Conservation (phyloP, 2,797 vertebrate species). For the Muscicapa striata region DNA sequence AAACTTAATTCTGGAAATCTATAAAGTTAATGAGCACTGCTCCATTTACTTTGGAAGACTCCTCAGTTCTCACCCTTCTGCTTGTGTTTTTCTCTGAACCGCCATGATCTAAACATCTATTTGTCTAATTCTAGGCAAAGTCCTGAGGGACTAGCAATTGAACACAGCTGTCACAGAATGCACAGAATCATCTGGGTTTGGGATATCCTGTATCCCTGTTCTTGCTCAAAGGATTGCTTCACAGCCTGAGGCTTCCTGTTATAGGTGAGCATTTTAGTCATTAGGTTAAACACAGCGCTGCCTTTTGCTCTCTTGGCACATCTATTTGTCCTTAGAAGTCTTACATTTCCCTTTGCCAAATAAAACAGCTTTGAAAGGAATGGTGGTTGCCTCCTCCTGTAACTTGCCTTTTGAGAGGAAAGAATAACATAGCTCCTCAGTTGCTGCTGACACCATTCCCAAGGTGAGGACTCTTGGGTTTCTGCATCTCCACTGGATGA, state of each 20-base stretch:
- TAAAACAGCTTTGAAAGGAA: background rate
- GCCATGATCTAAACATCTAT: background rate
- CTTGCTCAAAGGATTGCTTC: background rate
- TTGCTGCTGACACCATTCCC: background rate
- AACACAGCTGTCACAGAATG: background rate
- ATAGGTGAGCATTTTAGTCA: background rate
- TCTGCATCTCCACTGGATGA: background rate
- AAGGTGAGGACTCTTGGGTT: background rate
- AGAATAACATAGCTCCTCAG: background rate
- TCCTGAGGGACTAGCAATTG: background rate
- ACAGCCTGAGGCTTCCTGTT: background rate
- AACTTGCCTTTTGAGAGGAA: background rate
- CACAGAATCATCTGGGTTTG: background rate
- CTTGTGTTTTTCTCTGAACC: background rate
- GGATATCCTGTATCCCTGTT: background rate
- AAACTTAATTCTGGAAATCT: background rate
- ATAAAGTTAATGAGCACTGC: background rate
- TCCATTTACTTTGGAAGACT: background rate
- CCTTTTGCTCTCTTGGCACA: background rate
- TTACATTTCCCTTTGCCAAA: background rate
- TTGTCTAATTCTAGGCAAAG: background rate
- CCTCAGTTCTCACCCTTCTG: background rate
- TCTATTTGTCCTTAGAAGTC: background rate
- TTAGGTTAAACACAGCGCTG: background rate
- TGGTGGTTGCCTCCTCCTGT: background rate